Conservation (phyloP, 1,140 invertebrate genomes). For the Nomia melanderi region DNA sequence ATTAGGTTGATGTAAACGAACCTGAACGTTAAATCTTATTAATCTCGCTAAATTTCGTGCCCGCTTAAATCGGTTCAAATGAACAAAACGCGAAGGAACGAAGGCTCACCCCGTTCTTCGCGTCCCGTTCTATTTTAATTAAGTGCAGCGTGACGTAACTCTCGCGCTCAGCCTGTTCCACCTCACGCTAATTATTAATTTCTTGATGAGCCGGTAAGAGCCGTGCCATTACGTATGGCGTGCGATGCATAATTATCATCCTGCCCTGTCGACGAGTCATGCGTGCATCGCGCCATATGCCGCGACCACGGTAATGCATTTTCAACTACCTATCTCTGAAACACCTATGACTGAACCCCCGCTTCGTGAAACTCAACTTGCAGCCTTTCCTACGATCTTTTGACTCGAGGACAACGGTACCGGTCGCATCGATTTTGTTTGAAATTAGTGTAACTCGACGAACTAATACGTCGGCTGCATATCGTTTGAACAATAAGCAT, state of each 20-base stretch:
- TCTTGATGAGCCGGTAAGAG: conserved; percentile 79
- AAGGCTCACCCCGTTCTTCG: conserved; percentile 44
- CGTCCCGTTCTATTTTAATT: conserved; percentile 69
- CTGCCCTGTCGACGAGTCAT: conserved; percentile 74
- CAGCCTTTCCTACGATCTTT: conserved; percentile 51
- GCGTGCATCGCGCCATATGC: conserved; percentile 79
- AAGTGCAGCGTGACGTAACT: conserved; percentile 68
- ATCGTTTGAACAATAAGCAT: neutral
- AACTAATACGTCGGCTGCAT: neutral
- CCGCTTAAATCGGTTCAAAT: conserved; percentile 20
- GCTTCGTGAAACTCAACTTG: conserved; percentile 39
- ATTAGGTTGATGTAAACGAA: neutral
- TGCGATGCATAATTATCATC: conserved; percentile 80
- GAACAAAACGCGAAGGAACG: conserved; percentile 8
- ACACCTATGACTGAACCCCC: conserved; percentile 39
- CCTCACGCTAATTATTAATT: conserved; percentile 80
- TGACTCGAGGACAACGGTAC: conserved; percentile 33
- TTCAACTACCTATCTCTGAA: conserved; percentile 71
- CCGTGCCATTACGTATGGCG: conserved; percentile 77
- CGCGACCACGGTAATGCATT: conserved; percentile 76
- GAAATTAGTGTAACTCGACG: conserved; percentile 55
- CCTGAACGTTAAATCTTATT: conserved; percentile 23
- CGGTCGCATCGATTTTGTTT: conserved; percentile 50
- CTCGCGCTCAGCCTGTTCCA: conserved; percentile 47
- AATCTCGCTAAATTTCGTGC: conserved; percentile 30